These are phyloP conservation scores for Xenops minutus DNA, from an alignment of 2,797 vertebrate species.

Conservation along the genomic window DNA sequence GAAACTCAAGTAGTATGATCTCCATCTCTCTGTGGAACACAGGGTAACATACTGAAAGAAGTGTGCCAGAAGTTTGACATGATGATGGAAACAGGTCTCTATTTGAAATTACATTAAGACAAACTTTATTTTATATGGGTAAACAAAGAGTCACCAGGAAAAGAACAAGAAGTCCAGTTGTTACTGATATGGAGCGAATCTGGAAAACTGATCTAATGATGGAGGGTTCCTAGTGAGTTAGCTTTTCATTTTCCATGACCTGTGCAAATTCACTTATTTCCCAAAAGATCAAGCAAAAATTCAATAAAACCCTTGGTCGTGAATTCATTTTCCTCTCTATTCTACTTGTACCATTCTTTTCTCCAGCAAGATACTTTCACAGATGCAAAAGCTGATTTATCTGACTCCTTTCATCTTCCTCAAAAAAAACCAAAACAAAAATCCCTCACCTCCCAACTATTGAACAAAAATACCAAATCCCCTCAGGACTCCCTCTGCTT, in stretches of 20 bases:
- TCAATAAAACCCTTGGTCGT: accelerated
- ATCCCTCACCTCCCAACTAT: neutral
- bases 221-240: neutral
- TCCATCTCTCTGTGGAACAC: neutral
- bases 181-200: neutral
- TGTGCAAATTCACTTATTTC: neutral
- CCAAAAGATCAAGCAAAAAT: neutral
- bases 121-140: neutral
- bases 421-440: neutral
- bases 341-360: neutral
- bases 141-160: neutral
- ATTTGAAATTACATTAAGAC: neutral
- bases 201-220: neutral
- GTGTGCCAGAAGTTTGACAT: neutral
- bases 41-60: neutral
- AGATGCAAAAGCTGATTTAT: neutral
- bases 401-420: neutral
- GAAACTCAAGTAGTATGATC: neutral
- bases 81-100: neutral
- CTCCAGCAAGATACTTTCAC: neutral
- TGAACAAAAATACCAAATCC: neutral
- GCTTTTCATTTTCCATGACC: neutral
- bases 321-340: neutral
- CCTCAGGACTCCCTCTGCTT: neutral
- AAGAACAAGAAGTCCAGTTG: neutral